Percentiles rank a stretch among this genome's conserved stretches.
These are phyloP conservation scores for Gymnoscelis rufifasciata DNA, from an alignment of 2,888 invertebrate species.

Conservation along the genomic window DNA sequence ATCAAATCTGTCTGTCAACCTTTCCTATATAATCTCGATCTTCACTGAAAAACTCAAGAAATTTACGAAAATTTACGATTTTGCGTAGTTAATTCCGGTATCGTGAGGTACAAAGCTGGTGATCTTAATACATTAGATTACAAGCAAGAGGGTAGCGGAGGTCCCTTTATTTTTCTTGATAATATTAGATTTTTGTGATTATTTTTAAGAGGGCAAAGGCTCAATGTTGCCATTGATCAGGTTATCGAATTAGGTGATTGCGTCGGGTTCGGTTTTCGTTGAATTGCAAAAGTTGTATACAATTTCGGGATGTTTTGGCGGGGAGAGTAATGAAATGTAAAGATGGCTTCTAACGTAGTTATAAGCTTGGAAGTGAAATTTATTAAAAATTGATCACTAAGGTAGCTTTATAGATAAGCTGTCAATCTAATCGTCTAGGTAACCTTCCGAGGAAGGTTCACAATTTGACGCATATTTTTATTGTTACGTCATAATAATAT, in stretches of 20 bases:
- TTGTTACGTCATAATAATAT: no score
- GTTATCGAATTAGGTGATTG: slow-evolving; percentile 50
- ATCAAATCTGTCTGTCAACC: no score
- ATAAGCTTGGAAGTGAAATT: no score
- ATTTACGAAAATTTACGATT: neutral
- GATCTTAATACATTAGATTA: slow-evolving; percentile 71
- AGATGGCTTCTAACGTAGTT: no score
- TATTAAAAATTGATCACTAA: no score
- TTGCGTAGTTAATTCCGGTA: slow-evolving; percentile 40
- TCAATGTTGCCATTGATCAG: slow-evolving; percentile 50
- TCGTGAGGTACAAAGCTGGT: slow-evolving; percentile 61
- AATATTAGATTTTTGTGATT: slow-evolving; percentile 64
- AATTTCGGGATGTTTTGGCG: neutral
- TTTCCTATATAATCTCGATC: no score
- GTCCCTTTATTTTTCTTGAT: slow-evolving; percentile 57
- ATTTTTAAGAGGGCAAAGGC: slow-evolving; percentile 55
- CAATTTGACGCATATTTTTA: no score
- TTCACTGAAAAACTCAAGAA: neutral
- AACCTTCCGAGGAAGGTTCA: no score
- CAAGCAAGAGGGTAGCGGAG: slow-evolving; percentile 48
- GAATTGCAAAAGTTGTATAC: slow-evolving; percentile 7
- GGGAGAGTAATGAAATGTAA: no score
- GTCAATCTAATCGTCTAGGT: no score
- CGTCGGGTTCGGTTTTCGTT: slow-evolving; percentile 20
- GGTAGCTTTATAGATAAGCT: no score